phyloP scores from a whole-genome alignment of 2,888 invertebrate species.

The Amphipoea oculea region DNA sequence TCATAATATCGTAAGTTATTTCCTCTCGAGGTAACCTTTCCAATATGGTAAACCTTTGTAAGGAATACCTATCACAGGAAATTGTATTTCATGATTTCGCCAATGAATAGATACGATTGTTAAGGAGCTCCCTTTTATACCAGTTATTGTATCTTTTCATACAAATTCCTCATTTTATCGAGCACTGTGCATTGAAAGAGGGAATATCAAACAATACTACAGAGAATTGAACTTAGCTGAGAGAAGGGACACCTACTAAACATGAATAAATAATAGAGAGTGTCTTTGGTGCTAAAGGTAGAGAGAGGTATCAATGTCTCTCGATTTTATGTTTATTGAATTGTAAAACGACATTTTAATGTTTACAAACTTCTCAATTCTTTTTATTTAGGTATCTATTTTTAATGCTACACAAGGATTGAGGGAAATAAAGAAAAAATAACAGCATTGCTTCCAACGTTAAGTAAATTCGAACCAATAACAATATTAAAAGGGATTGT shows the following conservation, averaged over 20 bases:
- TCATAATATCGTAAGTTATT: constrained; percentile 47
- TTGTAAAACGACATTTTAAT: constrained; percentile 16
- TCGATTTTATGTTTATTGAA: constrained; percentile 35
- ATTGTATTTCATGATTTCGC: constrained; percentile 66
- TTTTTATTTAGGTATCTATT: neutral
- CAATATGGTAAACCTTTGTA: constrained; percentile 58
- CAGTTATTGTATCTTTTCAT: constrained; percentile 77
- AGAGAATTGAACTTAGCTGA: constrained; percentile 62
- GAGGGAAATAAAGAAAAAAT: neutral
- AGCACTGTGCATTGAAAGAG: constrained; percentile 73
- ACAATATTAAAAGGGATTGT: constrained; percentile 20
- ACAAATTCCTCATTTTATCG: constrained; percentile 75
- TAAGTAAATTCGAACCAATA: constrained; percentile 25
- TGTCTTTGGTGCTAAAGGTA: constrained; percentile 17
- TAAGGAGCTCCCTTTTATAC: constrained; percentile 76
- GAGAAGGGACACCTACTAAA: constrained; percentile 68
- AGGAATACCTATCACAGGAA: constrained; percentile 52
- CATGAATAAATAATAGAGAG: constrained; percentile 60
- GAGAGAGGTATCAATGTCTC: constrained; percentile 21
- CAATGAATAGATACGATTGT: constrained; percentile 81
- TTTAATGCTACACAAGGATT: constrained; percentile 3
- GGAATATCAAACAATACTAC: constrained; percentile 71
- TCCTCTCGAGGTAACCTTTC: constrained; percentile 47
- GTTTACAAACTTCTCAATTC: neutral
- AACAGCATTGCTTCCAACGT: constrained; percentile 17